Conservation (phyloP, 2,888 invertebrate species). For the Tipula vernalis region DNA sequence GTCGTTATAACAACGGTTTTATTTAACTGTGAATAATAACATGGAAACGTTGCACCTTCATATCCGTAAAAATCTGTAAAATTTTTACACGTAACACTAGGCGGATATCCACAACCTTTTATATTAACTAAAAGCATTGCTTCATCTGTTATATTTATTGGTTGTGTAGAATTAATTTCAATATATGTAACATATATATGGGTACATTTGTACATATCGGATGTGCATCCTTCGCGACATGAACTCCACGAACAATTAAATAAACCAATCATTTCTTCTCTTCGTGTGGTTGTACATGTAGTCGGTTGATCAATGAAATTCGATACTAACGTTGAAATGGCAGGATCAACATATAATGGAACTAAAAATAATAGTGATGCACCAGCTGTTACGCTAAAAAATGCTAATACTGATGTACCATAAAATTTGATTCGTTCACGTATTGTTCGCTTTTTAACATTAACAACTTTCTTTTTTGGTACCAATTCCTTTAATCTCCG, state of each 20-base stretch:
- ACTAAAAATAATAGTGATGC: constrained; percentile 60
- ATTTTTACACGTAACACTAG: constrained; percentile 69
- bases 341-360: constrained; percentile 70
- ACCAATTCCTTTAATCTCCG: constrained; percentile 47
- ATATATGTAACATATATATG: constrained; percentile 49
- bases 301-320: constrained; percentile 78
- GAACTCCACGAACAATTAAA: constrained; percentile 87
- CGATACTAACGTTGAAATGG: constrained; percentile 75
- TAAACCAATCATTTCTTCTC: constrained; percentile 70
- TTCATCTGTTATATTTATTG: constrained; percentile 30
- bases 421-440: constrained; percentile 58
- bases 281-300: constrained; percentile 68
- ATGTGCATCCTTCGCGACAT: constrained; percentile 81
- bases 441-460: constrained; percentile 38
- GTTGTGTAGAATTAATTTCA: constrained; percentile 34
- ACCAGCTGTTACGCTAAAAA: constrained; percentile 57
- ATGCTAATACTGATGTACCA: constrained; percentile 54
- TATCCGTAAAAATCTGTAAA: constrained; percentile 63
- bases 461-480: constrained; percentile 39
- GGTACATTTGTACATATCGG: constrained; percentile 56
- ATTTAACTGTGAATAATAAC: constrained; percentile 77
- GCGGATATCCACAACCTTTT: constrained; percentile 85
- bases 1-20: constrained; percentile 69
- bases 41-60: constrained; percentile 65
- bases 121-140: constrained; percentile 67